A percentile compares a stretch with the other conserved stretches of the same genome.
phyloP scores from a whole-genome alignment of 2,113 vertebrate genomes.

The Pipa parva region DNA sequence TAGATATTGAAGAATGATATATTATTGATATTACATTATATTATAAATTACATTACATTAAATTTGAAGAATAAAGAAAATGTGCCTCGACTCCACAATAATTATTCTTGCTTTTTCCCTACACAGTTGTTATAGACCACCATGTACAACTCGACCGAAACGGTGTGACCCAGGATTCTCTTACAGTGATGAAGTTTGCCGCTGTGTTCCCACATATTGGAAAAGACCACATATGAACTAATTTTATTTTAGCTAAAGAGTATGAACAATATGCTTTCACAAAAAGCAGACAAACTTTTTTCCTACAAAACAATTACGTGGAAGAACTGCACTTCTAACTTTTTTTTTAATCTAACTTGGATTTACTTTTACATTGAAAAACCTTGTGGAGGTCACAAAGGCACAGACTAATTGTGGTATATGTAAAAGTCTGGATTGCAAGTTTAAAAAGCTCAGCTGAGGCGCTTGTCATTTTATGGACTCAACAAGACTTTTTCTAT shows the following conservation, averaged over 20 bases:
- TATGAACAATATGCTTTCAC: slow-evolving; percentile 47
- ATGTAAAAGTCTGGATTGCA: slow-evolving; percentile 47
- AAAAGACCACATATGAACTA: slow-evolving; percentile 72
- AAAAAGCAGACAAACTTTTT: slow-evolving; percentile 45
- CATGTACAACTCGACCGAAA: slow-evolving; percentile 72
- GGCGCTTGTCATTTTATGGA: slow-evolving; percentile 53
- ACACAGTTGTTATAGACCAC: slow-evolving; percentile 80
- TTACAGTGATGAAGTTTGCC: slow-evolving; percentile 93
- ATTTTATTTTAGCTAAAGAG: slow-evolving; percentile 13
- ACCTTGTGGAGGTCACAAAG: slow-evolving; percentile 46
- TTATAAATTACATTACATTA: not conserved
- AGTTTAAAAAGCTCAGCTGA: slow-evolving; percentile 47
- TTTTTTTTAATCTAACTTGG: slow-evolving; percentile 44
- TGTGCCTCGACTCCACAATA: not conserved
- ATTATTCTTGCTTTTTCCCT: not conserved
- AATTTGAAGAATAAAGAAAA: not conserved
- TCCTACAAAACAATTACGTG: too few relatives aligned
- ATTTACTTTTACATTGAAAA: slow-evolving; percentile 58
- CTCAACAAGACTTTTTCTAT: slow-evolving; percentile 60
- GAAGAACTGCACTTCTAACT: too few relatives aligned
- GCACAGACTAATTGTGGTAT: slow-evolving; percentile 48
- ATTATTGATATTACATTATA: not conserved
- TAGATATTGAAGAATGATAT: not conserved
- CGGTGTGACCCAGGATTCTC: slow-evolving; percentile 77
- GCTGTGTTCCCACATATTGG: slow-evolving; percentile 89